These are phyloP conservation scores for Neodiprion fabricii DNA, from an alignment of 1,140 invertebrate species.

Conservation along the genomic window DNA sequence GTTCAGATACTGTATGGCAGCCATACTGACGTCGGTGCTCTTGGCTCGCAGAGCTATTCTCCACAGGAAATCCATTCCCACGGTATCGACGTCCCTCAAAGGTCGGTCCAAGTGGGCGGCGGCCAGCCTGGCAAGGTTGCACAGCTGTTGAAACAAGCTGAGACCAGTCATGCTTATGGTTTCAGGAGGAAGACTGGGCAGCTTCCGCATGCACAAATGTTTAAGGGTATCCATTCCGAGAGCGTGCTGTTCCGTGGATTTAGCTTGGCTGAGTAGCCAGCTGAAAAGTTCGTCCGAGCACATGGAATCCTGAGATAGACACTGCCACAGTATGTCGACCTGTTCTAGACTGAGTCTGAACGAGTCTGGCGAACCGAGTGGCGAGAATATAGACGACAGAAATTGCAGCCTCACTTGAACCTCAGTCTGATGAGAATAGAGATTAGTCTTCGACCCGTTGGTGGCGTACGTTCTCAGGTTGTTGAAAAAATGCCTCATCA, in stretches of 20 bases:
- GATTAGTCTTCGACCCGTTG: conserved; percentile 43
- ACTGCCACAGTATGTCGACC: conserved; percentile 89
- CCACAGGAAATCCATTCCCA: conserved; percentile 93
- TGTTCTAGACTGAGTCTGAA: conserved; percentile 90
- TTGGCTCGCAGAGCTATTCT: conserved; percentile 87
- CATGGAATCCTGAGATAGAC: conserved; percentile 81
- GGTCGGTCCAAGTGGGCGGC: conserved; percentile 66
- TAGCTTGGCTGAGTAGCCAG: conserved; percentile 90
- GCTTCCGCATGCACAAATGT: conserved; percentile 87
- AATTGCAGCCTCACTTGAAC: conserved; percentile 91
- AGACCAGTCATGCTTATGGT: conserved; percentile 90
- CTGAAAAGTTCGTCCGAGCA: conserved; percentile 91
- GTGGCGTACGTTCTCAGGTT: conserved; percentile 75
- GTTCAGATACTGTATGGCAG: conserved; percentile 92
- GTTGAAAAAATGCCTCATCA: conserved; percentile 93
- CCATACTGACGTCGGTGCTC: conserved; percentile 92
- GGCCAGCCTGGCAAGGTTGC: conserved; percentile 81
- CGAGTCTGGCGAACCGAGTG: conserved; percentile 84
- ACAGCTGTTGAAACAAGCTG: conserved; percentile 89
- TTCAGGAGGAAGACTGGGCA: conserved; percentile 86
- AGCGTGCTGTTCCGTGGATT: conserved; percentile 89
- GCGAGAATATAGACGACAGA: conserved; percentile 90
- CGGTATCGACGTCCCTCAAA: conserved; percentile 58
- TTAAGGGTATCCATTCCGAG: conserved; percentile 84
- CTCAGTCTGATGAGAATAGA: conserved; percentile 88